Conservation (phyloP, 2,113 vertebrate species). For the Hydrochoerus hydrochaeris region DNA sequence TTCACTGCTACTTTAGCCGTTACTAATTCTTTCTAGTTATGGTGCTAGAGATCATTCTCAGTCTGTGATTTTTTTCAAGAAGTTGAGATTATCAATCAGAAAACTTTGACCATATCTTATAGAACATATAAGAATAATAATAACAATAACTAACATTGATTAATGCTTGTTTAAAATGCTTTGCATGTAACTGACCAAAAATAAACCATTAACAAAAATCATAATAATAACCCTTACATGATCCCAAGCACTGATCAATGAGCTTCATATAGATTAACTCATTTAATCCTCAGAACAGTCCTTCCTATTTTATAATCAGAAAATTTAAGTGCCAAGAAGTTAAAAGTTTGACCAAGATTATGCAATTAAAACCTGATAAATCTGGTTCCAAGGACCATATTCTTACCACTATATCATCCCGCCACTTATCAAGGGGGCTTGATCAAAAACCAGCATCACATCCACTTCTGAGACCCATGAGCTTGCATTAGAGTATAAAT, state of each 20-base stretch:
- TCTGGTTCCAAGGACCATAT: neutral
- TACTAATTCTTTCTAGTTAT: neutral
- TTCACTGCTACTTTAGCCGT: neutral
- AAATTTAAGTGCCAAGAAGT: constrained; percentile 34
- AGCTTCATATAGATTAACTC: neutral
- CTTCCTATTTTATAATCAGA: neutral
- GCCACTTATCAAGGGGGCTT: neutral
- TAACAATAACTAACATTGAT: neutral
- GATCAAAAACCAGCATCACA: neutral
- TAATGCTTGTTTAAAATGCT: neutral
- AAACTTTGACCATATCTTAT: neutral
- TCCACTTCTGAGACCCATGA: neutral
- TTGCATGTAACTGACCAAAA: neutral
- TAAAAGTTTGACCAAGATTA: neutral
- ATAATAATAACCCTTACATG: neutral
- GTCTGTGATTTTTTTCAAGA: constrained; percentile 7
- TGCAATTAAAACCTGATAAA: neutral
- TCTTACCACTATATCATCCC: neutral
- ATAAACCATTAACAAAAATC: neutral
- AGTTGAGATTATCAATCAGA: neutral
- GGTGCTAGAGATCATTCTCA: neutral
- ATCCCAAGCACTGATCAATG: neutral
- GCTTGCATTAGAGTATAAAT: neutral
- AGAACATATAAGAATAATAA: neutral
- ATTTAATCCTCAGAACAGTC: neutral